phyloP scores from a whole-genome alignment of 2,113 vertebrate species.

The Scalopus aquaticus region DNA sequence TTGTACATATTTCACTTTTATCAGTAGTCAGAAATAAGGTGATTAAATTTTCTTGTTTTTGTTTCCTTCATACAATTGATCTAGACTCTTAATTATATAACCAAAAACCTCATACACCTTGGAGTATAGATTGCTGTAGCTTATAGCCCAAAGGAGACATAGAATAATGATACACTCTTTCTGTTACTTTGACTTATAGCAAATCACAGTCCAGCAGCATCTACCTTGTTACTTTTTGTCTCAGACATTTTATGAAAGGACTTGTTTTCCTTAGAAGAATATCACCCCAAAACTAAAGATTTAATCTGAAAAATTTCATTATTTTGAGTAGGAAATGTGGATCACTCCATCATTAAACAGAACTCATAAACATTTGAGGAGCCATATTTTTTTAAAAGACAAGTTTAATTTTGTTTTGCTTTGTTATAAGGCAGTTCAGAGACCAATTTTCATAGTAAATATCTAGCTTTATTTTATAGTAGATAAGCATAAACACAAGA shows the following conservation, averaged over 20 bases:
- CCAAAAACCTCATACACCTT: background rate
- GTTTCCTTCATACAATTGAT: background rate
- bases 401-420: conserved; percentile 55
- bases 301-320: conserved; percentile 53
- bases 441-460: conserved; percentile 30
- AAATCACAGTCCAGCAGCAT: background rate
- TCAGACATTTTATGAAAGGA: conserved; percentile 22
- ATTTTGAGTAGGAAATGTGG: background rate
- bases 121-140: background rate
- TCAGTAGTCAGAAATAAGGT: background rate
- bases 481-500: conserved; percentile 21
- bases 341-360: conserved; percentile 23
- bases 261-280: conserved; percentile 38
- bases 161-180: background rate
- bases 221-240: conserved; percentile 20
- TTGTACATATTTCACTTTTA: background rate
- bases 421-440: background rate
- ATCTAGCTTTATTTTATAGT: conserved; percentile 21
- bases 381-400: conserved; percentile 28
- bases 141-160: background rate
- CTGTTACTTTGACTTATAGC: conserved; percentile 14
- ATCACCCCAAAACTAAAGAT: background rate
- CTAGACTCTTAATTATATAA: background rate
- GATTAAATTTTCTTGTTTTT: background rate
- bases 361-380: conserved; percentile 27